Base-by-base conservation (phyloP, 2,113 vertebrate species). In the Nematolebias whitei region DNA sequence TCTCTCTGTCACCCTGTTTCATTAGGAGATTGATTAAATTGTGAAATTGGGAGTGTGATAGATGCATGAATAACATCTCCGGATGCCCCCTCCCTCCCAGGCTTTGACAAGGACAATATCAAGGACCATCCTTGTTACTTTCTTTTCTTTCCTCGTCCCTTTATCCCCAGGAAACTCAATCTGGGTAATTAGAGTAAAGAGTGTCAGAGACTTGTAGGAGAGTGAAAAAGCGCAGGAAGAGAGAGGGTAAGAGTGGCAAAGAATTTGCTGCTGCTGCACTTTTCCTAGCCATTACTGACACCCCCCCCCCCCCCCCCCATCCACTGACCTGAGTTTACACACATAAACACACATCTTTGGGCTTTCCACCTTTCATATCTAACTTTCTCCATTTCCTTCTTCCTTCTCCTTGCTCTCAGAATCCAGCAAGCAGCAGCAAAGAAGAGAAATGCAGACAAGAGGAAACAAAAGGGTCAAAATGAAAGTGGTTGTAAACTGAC, bases 11-110 rank as follows among this genome's bases (percentile, higher is more conserved):
- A 88, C 88, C 91, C 88, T 74, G 68, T 85, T 87, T 85, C 83
- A 89, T 89, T 88, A 89, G 76, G 72, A 76, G 89, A 93, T 86
- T 93, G 92, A 95, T 94, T 93, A 92, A 94, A 94, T 94, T 92
- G 88, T 90, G 91, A 93, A 91, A 87, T 87, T 76, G 62, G 82
- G 85, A 91, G 88, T 89, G 75, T 89, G 92, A 92, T 73, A 90
- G 91, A 91, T 91, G 81, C 78, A 89, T 88, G 86, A 92, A 92
- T 67, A 84, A 87, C 83, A 87, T 88, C 89, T 89, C 88, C 88
- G 86, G 88, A 82, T 23, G 39, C 83, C 5, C 32, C 32, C 32
- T 8, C 32, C 32, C 32, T 91, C 90, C 63, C 49, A 80, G 91
- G 93, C 85, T 93, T 89, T 76, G 69, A 86, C 86, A 89, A 93